Percentiles rank a stretch among this genome's conserved stretches.
Conservation (phyloP, 2,888 invertebrate genomes). For the Andricus quercusramuli region DNA sequence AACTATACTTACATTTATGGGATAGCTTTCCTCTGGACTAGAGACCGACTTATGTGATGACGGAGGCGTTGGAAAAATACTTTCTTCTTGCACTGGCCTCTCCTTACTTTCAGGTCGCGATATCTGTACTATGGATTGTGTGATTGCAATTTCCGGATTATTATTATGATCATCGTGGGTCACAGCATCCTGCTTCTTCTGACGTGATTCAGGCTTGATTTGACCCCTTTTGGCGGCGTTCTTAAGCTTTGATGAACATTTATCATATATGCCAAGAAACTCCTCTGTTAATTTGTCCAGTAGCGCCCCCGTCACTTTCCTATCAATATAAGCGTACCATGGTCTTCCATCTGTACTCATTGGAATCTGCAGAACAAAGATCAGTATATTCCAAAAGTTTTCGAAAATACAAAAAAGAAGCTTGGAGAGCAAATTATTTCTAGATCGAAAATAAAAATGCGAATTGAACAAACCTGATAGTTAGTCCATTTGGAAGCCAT, state of each 20-base stretch:
- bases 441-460: background rate
- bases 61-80: background rate
- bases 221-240: background rate
- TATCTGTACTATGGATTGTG: background rate
- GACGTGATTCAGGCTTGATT: no score
- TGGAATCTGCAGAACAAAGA: conserved; percentile 5
- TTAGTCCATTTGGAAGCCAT: conserved; percentile 8
- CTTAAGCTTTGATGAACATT: background rate
- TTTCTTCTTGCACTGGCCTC: background rate
- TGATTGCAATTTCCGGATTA: background rate
- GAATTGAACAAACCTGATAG: background rate
- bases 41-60: background rate
- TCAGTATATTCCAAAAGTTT: no score
- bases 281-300: background rate
- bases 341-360: conserved; percentile 5
- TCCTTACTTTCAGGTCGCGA: background rate
- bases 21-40: background rate
- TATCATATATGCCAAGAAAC: background rate
- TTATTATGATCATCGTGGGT: no score
- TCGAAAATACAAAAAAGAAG: no score
- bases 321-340: background rate
- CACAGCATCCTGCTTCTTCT: no score
- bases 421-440: no score
- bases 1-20: background rate
- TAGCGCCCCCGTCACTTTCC: background rate